Conservation (phyloP, 64 coral and sea anemone genomes). For the Porites lutea region DNA sequence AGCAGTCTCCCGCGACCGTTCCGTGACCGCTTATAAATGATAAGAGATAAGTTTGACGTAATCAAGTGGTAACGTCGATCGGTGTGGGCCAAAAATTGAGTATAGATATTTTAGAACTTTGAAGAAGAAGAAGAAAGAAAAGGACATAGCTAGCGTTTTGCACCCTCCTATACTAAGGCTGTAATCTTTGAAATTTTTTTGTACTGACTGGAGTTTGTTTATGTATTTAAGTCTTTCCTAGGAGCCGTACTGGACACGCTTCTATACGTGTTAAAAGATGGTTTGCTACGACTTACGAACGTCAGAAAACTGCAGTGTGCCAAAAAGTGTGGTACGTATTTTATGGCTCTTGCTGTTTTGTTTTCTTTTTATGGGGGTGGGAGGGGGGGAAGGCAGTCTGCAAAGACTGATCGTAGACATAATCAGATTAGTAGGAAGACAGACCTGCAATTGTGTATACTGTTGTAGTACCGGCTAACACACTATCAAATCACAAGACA, state of each 20-base stretch:
- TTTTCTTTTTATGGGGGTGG: too few species aligned
- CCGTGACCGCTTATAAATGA: too few species aligned
- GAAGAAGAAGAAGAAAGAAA: too few species aligned
- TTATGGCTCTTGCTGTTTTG: not conserved
- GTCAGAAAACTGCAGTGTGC: conserved; percentile 84
- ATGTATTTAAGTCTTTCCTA: conserved; percentile 65
- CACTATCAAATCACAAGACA: not conserved
- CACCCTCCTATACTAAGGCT: too few species aligned
- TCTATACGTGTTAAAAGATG: conserved; percentile 83
- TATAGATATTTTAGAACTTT: too few species aligned
- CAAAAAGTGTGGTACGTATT: conserved; percentile 62
- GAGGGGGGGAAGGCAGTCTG: too few species aligned
- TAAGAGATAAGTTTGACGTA: not conserved
- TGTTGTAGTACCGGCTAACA: not conserved
- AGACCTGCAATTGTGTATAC: not conserved
- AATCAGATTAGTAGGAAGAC: not conserved
- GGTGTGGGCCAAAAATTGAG: too few species aligned
- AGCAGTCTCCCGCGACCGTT: too few species aligned
- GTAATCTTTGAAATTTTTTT: not conserved
- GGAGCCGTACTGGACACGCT: conserved; percentile 79
- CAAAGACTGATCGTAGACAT: too few species aligned
- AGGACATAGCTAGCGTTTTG: too few species aligned
- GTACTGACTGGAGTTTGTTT: not conserved
- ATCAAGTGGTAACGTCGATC: too few species aligned
- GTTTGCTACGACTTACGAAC: conserved; percentile 70